Evolutionary conservation across 2,888 invertebrate species (phyloP).

Genomic region (Caenorhabditis angaria): DNA sequence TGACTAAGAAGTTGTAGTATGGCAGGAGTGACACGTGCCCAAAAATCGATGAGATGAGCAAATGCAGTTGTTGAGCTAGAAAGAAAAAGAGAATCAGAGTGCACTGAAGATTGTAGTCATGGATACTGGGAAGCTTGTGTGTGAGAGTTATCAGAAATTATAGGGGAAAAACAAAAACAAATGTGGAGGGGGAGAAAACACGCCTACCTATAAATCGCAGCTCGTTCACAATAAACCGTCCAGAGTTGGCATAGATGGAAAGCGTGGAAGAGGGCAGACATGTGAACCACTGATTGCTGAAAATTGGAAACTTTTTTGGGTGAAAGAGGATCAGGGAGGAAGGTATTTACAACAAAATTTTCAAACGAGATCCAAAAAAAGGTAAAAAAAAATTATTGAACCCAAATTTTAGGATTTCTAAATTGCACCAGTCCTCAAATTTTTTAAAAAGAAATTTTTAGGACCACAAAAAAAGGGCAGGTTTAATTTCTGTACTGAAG

Average conservation of each 20-base stretch:
- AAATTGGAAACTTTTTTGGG: background rate
- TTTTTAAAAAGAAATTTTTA: background rate
- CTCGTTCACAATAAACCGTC: constrained; percentile 93
- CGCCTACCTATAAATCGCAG: constrained; percentile 41
- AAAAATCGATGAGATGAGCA: constrained; percentile 86
- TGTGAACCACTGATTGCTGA: constrained; percentile 85
- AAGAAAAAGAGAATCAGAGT: background rate
- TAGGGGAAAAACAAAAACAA: too few species aligned
- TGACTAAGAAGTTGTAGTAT: constrained; percentile 90
- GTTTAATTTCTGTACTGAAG: too few species aligned
- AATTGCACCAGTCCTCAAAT: too few species aligned
- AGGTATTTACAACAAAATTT: too few species aligned
- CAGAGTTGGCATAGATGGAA: constrained; percentile 97
- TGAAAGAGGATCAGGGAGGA: background rate
- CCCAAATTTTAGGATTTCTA: background rate
- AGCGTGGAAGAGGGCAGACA: constrained; percentile 95
- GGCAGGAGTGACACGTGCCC: constrained; percentile 96
- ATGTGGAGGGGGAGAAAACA: background rate
- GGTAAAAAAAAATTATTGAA: background rate
- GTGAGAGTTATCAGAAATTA: background rate
- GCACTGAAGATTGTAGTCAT: background rate
- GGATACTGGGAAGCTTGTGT: too few species aligned
- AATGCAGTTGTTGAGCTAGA: constrained; percentile 51
- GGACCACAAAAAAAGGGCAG: too few species aligned
- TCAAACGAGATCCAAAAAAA: too few species aligned